Base-by-base conservation (phyloP, 2,888 invertebrate genomes). In the Zaprionus lineosus region DNA sequence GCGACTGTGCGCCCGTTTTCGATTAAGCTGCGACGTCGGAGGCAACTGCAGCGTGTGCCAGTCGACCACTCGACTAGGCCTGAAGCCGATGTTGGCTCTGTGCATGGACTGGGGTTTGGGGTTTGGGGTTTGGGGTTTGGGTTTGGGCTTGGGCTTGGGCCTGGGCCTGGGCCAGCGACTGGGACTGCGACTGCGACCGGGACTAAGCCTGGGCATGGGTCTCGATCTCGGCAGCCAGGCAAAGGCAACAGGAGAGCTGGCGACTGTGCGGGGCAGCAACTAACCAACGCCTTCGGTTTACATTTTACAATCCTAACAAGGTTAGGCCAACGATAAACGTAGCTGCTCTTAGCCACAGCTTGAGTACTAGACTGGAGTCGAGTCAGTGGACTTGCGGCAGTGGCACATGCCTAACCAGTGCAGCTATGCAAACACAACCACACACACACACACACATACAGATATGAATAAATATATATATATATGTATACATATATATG, bases 281-380 rank as follows among this genome's bases (percentile, higher is more conserved):
- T 24, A 40, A 69, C 71, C 83, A 76, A 83, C 86, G 84, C 81
- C 86, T 84, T 85, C 76, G 71, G 85, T 84, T 78, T 74, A 84
- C 81, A 76, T 84, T 81, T 84, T 81, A 76, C 74, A 79, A 71
- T 81, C 85, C 85, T 85, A 84, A 86, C 86, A 85, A 84, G 86
- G 86, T 85, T 86, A 79, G 70, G 60, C 77, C 60, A 63, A 48
- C 79, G 85, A 86, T 86, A 85, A 86, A 78, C 56, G 59, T 57
- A 41, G 73, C 65, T 60, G 6, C 9, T 21, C 26, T 39, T 50
- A 39, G 51, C 15, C 40, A 29, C 21, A 15, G 50, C 31, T 48
- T 12, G 24, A 31, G 16, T 36, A 24, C 37, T 47, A 26, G 52
- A 39, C 39, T 12, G 21, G 31, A 16, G 15, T 34, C 47, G 29